Percentiles rank a stretch among this genome's conserved stretches.
phyloP scores from a whole-genome alignment of 2,888 invertebrate species.

The Xestoiulus laeticollis region DNA sequence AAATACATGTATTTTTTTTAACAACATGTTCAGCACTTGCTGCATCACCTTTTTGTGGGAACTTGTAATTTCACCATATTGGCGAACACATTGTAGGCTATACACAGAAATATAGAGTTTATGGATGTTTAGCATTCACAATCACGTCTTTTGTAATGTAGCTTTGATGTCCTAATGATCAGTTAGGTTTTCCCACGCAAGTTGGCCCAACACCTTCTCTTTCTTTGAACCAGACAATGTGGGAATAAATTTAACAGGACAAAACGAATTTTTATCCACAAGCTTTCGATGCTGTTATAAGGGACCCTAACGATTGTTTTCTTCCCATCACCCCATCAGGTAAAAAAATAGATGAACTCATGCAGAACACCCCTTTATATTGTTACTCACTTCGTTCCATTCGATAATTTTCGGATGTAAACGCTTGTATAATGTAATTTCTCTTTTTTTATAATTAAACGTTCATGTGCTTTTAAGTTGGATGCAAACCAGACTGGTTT shows the following conservation, averaged over 20 bases:
- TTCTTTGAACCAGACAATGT: not conserved
- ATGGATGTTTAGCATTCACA: too few relatives aligned
- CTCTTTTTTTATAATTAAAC: not conserved
- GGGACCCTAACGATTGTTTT: constrained; percentile 1
- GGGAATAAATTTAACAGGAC: not conserved
- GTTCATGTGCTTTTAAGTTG: not conserved
- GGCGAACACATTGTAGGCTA: too few relatives aligned
- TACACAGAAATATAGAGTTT: too few relatives aligned
- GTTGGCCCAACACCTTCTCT: not conserved
- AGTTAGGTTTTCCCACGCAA: not conserved
- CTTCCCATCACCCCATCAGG: constrained; percentile 3
- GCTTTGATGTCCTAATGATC: not conserved
- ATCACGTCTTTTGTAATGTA: too few relatives aligned
- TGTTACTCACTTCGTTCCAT: not conserved
- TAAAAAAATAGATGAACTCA: constrained; percentile 10
- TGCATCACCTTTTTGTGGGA: too few relatives aligned
- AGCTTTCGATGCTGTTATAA: not conserved
- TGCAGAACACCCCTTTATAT: not conserved
- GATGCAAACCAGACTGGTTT: not conserved
- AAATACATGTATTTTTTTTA: too few relatives aligned
- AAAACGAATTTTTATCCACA: not conserved
- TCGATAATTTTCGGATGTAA: not conserved
- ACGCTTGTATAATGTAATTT: too few relatives aligned
- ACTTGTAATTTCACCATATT: too few relatives aligned
- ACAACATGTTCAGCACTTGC: too few relatives aligned